Evolutionary conservation across 2,888 invertebrate species (phyloP).

Genomic region (Hypomecis punctinalis): DNA sequence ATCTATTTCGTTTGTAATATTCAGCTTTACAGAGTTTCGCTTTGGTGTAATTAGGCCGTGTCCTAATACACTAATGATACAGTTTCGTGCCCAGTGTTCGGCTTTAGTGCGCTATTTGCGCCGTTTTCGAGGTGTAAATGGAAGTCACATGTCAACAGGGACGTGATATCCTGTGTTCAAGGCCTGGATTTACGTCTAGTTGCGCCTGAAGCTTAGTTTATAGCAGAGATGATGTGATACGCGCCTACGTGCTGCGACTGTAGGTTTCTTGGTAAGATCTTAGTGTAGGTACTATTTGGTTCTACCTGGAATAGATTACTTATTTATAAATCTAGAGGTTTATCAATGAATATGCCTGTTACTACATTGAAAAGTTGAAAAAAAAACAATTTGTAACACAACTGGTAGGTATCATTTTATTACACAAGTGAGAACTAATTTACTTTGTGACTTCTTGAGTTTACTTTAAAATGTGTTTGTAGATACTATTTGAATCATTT

Average conservation of each 20-base stretch:
- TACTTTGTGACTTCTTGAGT: no score
- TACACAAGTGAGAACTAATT: no score
- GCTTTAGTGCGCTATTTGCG: slow-evolving; percentile 62
- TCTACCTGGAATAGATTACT: no score
- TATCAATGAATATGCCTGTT: no score
- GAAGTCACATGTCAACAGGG: slow-evolving; percentile 66
- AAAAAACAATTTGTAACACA: no score
- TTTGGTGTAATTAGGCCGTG: neutral
- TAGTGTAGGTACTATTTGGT: no score
- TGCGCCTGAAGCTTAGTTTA: slow-evolving; percentile 9
- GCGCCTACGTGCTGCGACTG: neutral
- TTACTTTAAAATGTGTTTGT: no score
- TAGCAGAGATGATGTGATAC: slow-evolving; percentile 29
- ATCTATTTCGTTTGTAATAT: no score
- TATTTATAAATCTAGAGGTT: no score
- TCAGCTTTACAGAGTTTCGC: neutral
- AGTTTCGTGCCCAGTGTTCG: slow-evolving; percentile 64
- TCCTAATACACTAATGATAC: slow-evolving; percentile 63
- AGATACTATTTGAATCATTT: no score
- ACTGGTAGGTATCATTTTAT: no score
- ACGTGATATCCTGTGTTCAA: slow-evolving; percentile 58
- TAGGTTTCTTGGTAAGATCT: neutral
- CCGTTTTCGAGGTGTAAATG: slow-evolving; percentile 69
- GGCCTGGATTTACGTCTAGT: slow-evolving; percentile 1
- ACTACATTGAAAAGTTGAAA: no score